Conservation (phyloP, 2,888 invertebrate genomes). For the Drosophila birchii region DNA sequence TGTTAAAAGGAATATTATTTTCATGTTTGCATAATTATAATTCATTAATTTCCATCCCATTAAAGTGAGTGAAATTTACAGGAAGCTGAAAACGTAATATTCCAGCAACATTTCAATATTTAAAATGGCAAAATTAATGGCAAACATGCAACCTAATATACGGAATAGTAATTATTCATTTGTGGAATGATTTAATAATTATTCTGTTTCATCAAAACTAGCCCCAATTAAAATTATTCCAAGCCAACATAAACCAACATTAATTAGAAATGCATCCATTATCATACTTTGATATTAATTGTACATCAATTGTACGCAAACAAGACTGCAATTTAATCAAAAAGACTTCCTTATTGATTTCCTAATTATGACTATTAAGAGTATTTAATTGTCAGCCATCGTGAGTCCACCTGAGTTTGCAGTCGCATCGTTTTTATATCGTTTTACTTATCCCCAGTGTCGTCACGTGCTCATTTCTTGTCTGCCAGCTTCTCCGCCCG, state of each 20-base stretch:
- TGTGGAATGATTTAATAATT: neutral
- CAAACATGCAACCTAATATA: neutral
- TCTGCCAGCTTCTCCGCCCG: conserved; percentile 3
- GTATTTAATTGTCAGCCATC: conserved; percentile 39
- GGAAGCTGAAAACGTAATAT: neutral
- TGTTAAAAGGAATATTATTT: neutral
- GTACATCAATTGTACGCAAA: no score
- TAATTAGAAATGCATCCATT: neutral
- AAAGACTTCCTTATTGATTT: conserved; percentile 5
- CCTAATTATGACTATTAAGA: conserved; percentile 16
- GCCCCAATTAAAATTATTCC: neutral
- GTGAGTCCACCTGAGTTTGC: conserved; percentile 11
- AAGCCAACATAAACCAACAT: neutral
- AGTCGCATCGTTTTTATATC: conserved; percentile 39
- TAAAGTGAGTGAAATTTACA: neutral
- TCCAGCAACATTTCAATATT: neutral
- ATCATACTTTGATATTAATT: neutral
- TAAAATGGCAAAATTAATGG: conserved; percentile 4
- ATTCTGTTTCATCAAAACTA: neutral
- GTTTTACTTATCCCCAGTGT: conserved; percentile 55
- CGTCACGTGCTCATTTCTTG: conserved; percentile 65
- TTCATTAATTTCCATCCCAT: neutral
- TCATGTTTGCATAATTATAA: neutral
- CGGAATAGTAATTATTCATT: neutral
- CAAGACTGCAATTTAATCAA: neutral